A percentile compares a stretch with the other conserved stretches of the same genome.
phyloP scores from a whole-genome alignment of 2,113 vertebrate genomes.

The Callopanchax toddi region DNA sequence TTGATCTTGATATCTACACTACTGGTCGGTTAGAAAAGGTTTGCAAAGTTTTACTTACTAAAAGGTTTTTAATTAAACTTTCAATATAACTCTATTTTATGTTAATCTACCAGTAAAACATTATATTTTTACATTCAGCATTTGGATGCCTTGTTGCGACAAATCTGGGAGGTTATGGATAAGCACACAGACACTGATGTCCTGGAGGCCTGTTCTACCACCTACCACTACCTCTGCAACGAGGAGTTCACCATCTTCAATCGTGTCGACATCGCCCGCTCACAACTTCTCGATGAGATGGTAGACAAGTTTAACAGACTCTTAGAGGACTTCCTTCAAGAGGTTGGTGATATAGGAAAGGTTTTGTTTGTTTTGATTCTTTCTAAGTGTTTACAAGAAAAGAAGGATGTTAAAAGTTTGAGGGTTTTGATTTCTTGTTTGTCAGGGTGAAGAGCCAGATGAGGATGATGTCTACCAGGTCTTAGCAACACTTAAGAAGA shows the following conservation, averaged over 20 bases:
- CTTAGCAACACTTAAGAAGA: slow-evolving; percentile 94
- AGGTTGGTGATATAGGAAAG: slow-evolving; percentile 78
- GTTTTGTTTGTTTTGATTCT: background rate
- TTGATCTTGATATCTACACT: slow-evolving; percentile 98
- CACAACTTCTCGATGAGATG: slow-evolving; percentile 93
- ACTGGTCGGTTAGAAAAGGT: slow-evolving; percentile 97
- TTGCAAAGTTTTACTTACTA: slow-evolving; percentile 20
- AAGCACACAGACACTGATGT: slow-evolving; percentile 97
- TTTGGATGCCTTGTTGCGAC: slow-evolving; percentile 93
- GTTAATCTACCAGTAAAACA: background rate
- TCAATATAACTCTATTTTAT: background rate
- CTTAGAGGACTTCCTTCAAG: slow-evolving; percentile 94
- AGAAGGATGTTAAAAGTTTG: background rate
- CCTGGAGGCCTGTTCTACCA: slow-evolving; percentile 94
- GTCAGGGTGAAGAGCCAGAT: slow-evolving; percentile 93
- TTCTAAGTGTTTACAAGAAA: background rate
- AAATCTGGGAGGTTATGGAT: slow-evolving; percentile 94
- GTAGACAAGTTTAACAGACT: slow-evolving; percentile 95
- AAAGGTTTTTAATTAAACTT: background rate
- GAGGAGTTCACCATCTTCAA: slow-evolving; percentile 98
- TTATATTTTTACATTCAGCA: slow-evolving; percentile 78
- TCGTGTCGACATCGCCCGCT: slow-evolving; percentile 93
- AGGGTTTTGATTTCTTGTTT: slow-evolving; percentile 8
- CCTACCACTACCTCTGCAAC: slow-evolving; percentile 94
- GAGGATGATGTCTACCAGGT: slow-evolving; percentile 96